These are phyloP conservation scores for Lepidothrix coronata DNA, from an alignment of 2,113 vertebrate species.

Conservation along the genomic window DNA sequence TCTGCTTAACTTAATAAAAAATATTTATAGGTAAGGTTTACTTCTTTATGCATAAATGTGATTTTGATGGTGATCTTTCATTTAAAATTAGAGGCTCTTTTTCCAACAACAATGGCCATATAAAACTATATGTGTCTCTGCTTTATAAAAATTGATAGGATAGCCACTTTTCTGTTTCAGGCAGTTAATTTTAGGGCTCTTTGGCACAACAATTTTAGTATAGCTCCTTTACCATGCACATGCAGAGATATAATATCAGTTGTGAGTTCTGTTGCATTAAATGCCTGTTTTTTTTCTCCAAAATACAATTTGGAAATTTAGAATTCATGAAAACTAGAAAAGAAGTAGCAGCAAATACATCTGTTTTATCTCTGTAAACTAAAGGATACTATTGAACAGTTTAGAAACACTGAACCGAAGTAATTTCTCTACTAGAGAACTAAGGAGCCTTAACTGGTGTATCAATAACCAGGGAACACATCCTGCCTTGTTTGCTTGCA, in stretches of 20 bases:
- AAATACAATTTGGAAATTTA: background rate
- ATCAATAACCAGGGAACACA: background rate
- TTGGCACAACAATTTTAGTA: background rate
- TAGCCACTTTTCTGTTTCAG: background rate
- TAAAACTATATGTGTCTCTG: background rate
- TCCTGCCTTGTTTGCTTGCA: background rate
- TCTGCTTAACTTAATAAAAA: background rate
- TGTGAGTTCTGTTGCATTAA: background rate
- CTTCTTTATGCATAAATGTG: background rate
- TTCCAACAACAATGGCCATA: background rate
- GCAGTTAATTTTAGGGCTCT: background rate
- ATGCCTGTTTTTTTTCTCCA: background rate
- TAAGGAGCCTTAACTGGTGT: background rate
- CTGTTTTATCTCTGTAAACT: background rate
- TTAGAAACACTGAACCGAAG: background rate
- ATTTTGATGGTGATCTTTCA: background rate
- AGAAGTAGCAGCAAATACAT: background rate
- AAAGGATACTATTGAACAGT: background rate
- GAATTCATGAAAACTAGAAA: background rate
- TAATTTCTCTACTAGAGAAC: background rate
- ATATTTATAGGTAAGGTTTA: background rate
- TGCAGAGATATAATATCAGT: background rate
- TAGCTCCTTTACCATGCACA: background rate
- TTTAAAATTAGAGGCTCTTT: background rate
- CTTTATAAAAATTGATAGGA: background rate